phyloP scores from a whole-genome alignment of 2,797 vertebrate species.

The Morelia viridis region DNA sequence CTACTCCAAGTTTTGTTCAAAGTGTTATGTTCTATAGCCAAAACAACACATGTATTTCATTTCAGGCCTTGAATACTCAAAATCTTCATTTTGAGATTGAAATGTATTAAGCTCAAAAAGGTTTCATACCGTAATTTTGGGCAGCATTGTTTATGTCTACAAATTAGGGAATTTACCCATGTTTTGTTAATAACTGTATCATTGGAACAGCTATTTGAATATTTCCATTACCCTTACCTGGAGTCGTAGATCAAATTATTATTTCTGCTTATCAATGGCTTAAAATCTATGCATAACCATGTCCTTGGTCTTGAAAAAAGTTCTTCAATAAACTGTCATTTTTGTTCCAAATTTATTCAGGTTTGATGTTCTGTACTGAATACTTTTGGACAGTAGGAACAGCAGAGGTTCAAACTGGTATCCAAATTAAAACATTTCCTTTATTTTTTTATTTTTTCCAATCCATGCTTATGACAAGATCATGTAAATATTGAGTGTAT shows the following conservation, averaged over 20 bases:
- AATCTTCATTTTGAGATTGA: background rate
- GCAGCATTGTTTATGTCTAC: background rate
- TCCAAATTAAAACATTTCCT: background rate
- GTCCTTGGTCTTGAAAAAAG: background rate
- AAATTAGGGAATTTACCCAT: background rate
- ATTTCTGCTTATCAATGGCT: background rate
- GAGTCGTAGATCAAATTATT: background rate
- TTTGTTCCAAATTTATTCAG: background rate
- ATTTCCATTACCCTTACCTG: background rate
- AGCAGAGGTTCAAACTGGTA: background rate
- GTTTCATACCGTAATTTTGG: background rate
- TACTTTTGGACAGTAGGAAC: background rate
- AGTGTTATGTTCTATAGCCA: background rate
- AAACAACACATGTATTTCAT: background rate
- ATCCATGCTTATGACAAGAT: background rate
- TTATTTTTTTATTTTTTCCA: background rate
- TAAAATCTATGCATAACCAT: background rate
- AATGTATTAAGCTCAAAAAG: background rate
- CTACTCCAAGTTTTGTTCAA: background rate
- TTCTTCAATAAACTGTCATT: background rate
- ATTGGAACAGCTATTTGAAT: background rate
- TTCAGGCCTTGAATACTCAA: background rate
- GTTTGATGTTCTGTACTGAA: background rate
- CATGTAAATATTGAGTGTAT: background rate
- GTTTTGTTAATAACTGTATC: background rate